phyloP scores from a whole-genome alignment of 2,113 vertebrate genomes.

The Ceyx melanurus region DNA sequence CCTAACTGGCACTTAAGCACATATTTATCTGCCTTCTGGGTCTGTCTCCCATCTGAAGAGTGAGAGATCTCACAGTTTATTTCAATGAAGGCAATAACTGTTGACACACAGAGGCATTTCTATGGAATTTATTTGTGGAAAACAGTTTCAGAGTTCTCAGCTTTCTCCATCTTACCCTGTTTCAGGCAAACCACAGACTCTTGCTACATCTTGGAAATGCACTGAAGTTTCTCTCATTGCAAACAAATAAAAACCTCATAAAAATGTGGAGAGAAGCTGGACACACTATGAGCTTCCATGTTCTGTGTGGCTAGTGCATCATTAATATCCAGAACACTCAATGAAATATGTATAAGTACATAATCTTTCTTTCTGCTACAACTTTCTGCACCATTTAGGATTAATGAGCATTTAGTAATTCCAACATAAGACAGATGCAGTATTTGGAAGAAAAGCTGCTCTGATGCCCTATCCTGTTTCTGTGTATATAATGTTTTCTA shows the following conservation, averaged over 20 bases:
- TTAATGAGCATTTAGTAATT: not conserved
- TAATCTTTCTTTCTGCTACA: not conserved
- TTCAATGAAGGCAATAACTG: conserved; percentile 13
- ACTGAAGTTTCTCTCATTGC: not conserved
- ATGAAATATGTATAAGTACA: not conserved
- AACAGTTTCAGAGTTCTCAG: not conserved
- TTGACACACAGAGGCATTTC: not conserved
- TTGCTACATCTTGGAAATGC: not conserved
- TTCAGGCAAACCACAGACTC: not conserved
- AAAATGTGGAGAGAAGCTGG: not conserved
- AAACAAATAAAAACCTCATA: not conserved
- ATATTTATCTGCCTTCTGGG: conserved; percentile 26
- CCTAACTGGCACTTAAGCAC: conserved; percentile 42
- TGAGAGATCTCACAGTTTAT: conserved; percentile 15
- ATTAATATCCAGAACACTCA: not conserved
- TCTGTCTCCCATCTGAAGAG: not conserved
- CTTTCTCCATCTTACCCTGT: not conserved
- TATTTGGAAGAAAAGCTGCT: not conserved
- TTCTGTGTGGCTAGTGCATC: accelerated
- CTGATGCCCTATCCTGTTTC: not conserved
- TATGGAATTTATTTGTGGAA: not conserved
- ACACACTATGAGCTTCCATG: not conserved
- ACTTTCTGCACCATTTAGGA: not conserved
- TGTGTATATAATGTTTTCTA: not conserved
- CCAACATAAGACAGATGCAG: not conserved